phyloP scores from a whole-genome alignment of 2,113 vertebrate genomes.

The Myiagra hebetior region DNA sequence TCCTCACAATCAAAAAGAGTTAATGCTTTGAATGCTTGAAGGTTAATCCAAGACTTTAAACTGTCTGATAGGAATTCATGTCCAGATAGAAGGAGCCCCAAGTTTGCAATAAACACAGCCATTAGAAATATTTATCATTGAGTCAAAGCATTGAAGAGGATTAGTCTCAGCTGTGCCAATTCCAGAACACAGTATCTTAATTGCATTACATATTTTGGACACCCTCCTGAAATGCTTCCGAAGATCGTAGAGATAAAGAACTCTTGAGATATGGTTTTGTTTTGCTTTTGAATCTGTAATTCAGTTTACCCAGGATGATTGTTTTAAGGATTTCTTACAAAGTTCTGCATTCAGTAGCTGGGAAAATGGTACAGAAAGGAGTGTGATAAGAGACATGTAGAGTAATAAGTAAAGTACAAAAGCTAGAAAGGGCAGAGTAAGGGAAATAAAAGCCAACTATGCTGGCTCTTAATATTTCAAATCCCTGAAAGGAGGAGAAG shows the following conservation, averaged over 20 bases:
- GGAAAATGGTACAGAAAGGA: background rate
- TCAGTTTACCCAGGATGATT: background rate
- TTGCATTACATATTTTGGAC: background rate
- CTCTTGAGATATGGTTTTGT: background rate
- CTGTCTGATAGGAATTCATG: background rate
- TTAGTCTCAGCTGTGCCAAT: background rate
- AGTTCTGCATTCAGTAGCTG: background rate
- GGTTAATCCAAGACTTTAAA: background rate
- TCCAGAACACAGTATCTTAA: background rate
- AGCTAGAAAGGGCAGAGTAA: background rate
- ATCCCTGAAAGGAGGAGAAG: background rate
- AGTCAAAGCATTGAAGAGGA: background rate
- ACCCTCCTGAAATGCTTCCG: background rate
- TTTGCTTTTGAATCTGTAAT: background rate
- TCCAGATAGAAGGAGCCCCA: background rate
- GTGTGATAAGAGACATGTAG: background rate
- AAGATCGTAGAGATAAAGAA: background rate
- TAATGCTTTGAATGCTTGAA: background rate
- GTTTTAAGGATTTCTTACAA: background rate
- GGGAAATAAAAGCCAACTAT: background rate
- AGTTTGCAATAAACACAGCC: background rate
- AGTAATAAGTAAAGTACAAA: background rate
- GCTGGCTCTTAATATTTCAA: background rate
- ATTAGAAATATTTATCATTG: background rate
- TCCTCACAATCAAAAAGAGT: background rate